Percentiles rank a stretch among this genome's conserved stretches.
These are phyloP conservation scores for Diaprepes abbreviatus DNA, from an alignment of 2,888 invertebrate species.

Conservation along the genomic window DNA sequence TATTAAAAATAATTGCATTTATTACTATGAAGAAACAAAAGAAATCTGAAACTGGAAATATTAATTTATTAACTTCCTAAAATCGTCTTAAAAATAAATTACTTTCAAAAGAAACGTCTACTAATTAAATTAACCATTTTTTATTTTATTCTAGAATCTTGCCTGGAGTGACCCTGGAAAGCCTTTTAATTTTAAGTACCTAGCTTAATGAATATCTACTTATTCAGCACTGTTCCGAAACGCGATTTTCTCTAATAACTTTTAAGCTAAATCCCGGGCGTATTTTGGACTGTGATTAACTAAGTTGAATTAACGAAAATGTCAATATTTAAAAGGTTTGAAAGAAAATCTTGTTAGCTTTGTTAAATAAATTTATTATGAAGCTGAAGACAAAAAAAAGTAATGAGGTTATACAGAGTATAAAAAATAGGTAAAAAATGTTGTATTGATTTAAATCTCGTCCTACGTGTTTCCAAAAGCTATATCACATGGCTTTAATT, in stretches of 20 bases:
- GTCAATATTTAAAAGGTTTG: constrained; percentile 13
- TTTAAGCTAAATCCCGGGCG: neutral
- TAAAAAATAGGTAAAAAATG: no score
- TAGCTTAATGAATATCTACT: neutral
- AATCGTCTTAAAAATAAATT: neutral
- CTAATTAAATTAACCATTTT: constrained; percentile 1
- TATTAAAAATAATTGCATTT: no score
- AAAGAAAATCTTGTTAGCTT: constrained; percentile 12
- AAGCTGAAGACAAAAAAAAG: no score
- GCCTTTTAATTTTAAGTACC: neutral
- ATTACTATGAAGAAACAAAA: no score
- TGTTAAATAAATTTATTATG: neutral
- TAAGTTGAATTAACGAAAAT: constrained; percentile 10
- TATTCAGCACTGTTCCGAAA: constrained; percentile 6
- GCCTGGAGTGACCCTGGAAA: neutral
- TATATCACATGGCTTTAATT: no score
- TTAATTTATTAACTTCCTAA: neutral
- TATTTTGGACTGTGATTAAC: constrained; percentile 4
- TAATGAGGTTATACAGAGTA: no score
- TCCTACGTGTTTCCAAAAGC: no score
- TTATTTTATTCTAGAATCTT: neutral
- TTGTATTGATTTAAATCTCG: no score
- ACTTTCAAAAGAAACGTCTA: neutral
- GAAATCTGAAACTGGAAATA: no score
- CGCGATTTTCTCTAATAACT: constrained; percentile 4